Evolutionary conservation across 2,888 invertebrate genomes (phyloP).

Genomic region (Troides helena): DNA sequence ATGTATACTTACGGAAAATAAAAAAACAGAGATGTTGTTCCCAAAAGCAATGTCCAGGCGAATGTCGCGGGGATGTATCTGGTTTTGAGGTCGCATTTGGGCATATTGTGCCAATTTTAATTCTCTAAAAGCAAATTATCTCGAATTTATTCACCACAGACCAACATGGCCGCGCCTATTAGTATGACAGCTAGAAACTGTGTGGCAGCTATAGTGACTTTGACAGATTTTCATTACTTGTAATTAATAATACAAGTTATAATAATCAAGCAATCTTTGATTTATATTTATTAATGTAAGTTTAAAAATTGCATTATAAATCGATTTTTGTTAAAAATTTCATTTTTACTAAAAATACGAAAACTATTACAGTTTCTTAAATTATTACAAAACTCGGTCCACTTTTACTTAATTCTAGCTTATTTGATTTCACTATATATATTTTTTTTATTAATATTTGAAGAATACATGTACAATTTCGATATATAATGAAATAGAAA

Average conservation of each 20-base stretch:
- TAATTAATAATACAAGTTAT: not conserved
- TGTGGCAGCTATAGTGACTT: constrained; percentile 39
- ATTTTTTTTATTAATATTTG: too few species aligned
- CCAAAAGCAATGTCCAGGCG: constrained; percentile 97
- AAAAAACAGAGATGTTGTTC: constrained; percentile 96
- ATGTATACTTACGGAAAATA: constrained; percentile 95
- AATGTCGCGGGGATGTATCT: constrained; percentile 98
- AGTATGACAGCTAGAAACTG: constrained; percentile 66
- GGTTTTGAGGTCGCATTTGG: constrained; percentile 97
- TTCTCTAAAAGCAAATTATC: constrained; percentile 72
- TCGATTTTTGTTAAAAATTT: too few species aligned
- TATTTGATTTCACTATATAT: too few species aligned
- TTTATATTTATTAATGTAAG: too few species aligned
- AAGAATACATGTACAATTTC: too few species aligned
- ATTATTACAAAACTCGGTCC: too few species aligned
- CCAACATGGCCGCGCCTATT: constrained; percentile 84
- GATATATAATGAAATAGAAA: too few species aligned
- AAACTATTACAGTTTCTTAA: too few species aligned
- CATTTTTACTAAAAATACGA: too few species aligned
- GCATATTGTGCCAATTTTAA: constrained; percentile 85
- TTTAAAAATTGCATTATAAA: too few species aligned
- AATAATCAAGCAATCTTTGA: not conserved
- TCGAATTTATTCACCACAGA: constrained; percentile 76
- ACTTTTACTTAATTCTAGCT: too few species aligned
- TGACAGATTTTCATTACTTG: constrained; percentile 20